Conservation (phyloP, 2,797 vertebrate genomes). For the Poeciliopsis paucimaculata region DNA sequence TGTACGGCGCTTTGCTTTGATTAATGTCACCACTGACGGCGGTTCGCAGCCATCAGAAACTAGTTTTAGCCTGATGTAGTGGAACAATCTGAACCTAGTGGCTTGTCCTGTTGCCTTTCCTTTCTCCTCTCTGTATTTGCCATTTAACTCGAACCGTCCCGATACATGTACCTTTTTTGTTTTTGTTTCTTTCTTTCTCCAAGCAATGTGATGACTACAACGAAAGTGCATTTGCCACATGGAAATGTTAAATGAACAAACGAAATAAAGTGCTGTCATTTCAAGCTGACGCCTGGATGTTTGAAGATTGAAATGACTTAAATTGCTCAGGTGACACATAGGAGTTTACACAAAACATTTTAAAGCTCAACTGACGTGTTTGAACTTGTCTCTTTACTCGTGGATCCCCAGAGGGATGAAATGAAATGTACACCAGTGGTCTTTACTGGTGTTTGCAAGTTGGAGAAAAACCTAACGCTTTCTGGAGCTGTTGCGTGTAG, state of each 20-base stretch:
- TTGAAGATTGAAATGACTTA: no score
- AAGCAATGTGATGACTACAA: constrained; percentile 68
- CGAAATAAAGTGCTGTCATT: constrained; percentile 79
- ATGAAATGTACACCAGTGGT: neutral
- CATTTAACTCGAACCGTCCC: constrained; percentile 60
- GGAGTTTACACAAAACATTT: neutral
- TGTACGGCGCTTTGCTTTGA: constrained; percentile 66
- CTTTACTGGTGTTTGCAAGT: neutral
- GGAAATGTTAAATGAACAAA: constrained; percentile 64
- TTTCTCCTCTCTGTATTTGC: constrained; percentile 51
- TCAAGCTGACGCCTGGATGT: constrained; percentile 42
- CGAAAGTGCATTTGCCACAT: constrained; percentile 78
- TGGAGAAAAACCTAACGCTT: neutral
- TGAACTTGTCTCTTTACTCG: neutral
- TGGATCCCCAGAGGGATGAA: neutral
- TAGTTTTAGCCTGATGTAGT: constrained; percentile 68
- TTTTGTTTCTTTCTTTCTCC: constrained; percentile 46
- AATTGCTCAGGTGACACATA: constrained; percentile 19
- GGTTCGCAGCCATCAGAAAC: constrained; percentile 40
- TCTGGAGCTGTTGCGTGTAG: neutral
- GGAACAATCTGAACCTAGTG: constrained; percentile 64
- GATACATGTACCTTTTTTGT: constrained; percentile 63
- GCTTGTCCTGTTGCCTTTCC: constrained; percentile 68
- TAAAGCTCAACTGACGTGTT: neutral
- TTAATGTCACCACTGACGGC: constrained; percentile 55